A percentile compares a stretch with the other conserved stretches of the same genome.
Evolutionary conservation across 1,140 invertebrate species (phyloP).

Genomic region (Dreissena polymorpha): DNA sequence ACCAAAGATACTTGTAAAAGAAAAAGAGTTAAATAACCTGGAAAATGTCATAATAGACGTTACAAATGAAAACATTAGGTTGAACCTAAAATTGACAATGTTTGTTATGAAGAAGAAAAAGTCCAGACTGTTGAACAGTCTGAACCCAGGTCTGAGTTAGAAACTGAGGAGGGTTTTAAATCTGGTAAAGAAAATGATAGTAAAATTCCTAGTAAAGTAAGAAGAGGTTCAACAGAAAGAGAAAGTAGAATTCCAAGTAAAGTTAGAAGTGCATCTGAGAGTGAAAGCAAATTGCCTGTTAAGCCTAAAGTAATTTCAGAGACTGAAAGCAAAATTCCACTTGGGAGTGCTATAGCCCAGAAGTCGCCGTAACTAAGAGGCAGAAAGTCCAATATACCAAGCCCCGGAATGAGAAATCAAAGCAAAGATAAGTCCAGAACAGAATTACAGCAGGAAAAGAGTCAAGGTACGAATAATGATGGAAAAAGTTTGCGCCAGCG

Average conservation of each 20-base stretch:
- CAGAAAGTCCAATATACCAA: constrained; percentile 49
- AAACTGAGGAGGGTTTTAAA: too few species aligned
- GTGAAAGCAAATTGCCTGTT: not conserved
- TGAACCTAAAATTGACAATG: too few species aligned
- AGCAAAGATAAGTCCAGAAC: constrained; percentile 17
- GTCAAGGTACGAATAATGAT: not conserved
- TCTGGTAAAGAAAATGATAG: too few species aligned
- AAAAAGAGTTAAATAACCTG: constrained; percentile 1
- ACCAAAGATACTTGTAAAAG: constrained; percentile 15
- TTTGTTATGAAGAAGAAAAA: too few species aligned
- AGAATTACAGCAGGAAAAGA: not conserved
- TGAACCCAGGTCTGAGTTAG: too few species aligned
- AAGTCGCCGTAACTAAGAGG: constrained; percentile 41
- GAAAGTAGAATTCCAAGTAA: not conserved
- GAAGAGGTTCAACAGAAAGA: too few species aligned
- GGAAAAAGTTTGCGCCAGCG: constrained; percentile 29
- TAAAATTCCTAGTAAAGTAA: too few species aligned
- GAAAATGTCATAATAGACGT: too few species aligned
- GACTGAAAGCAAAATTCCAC: constrained; percentile 29
- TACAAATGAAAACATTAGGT: too few species aligned
- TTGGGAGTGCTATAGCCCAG: constrained; percentile 32
- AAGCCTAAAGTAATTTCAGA: not conserved
- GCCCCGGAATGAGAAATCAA: constrained; percentile 33
- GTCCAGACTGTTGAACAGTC: too few species aligned
- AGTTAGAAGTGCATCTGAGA: not conserved